Percentiles rank a stretch among this genome's conserved stretches.
phyloP scores from a whole-genome alignment of 2,888 invertebrate genomes.

The Girardia tigrina region DNA sequence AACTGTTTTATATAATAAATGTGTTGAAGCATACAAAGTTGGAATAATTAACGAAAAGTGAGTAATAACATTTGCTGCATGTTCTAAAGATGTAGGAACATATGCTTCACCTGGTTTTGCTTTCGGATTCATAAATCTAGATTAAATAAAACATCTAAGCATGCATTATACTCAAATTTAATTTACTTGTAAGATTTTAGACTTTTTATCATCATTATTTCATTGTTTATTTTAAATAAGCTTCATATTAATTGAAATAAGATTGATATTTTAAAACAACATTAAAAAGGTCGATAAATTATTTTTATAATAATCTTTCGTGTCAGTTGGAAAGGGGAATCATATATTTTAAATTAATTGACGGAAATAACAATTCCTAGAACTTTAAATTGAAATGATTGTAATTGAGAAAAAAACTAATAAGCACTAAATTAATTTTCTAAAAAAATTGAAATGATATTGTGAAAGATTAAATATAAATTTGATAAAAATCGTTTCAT shows the following conservation, averaged over 20 bases:
- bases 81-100: conserved; percentile 72
- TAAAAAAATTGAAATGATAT: too few species aligned
- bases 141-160: background rate
- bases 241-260: conserved; percentile 10
- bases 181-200: background rate
- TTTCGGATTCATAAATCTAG: conserved; percentile 45
- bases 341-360: too few species aligned
- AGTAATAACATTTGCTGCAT: conserved; percentile 75
- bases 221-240: conserved; percentile 28
- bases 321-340: too few species aligned
- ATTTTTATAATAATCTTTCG: too few species aligned
- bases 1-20: background rate
- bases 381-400: too few species aligned
- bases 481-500: too few species aligned
- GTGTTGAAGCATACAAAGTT: conserved; percentile 50
- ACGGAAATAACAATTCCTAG: too few species aligned
- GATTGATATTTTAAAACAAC: conserved; percentile 21
- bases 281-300: background rate
- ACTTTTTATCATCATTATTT: background rate
- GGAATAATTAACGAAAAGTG: conserved; percentile 57
- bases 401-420: too few species aligned
- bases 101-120: conserved; percentile 57
- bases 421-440: too few species aligned
- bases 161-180: background rate
- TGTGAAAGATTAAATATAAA: too few species aligned